Evolutionary conservation across 2,888 invertebrate genomes (phyloP), one percentile per base, ranked within the genome.

Genomic region (Tiliacea aurago): DNA sequence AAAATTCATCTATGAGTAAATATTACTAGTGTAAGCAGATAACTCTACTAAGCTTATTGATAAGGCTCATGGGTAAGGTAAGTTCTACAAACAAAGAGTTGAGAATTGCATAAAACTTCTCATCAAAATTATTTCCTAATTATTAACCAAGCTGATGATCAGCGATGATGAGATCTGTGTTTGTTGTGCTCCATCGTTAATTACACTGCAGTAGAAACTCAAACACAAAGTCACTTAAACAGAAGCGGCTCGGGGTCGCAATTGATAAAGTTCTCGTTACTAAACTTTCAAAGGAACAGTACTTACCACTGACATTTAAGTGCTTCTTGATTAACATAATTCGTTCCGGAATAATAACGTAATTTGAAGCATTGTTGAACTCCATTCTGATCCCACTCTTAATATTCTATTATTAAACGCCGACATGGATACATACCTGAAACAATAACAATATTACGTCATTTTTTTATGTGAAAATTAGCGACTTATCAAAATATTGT

Each of bases 141-240:
- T 41, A 41, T 9, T 41, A 41, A 9, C 9, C 9, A 9, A 41
- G 41, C 9, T 41, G 37, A 6, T 37, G 37, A 5, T 6, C 4
- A 4, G 37, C 37, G 28, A 28, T 28, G 28, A 28, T 28, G 28
- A 28, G 28, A n/a, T n/a, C n/a, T n/a, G 23, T 23, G 33, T 43
- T 73, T 65, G 58, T 70, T 58, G 43, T 28, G 20, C 37, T 45
- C 58, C 10, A 43, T 51, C 49, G 70, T 73, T 73, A 70, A 55
- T 74, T 55, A 61, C 28, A 7, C 6, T 47, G 13, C 13, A 33
- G 63, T 20, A 20, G n/a, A 64, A 64, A 64, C 33, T 62, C 7
- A 56, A 74, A 70, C 74, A 51, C 37, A 55, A 74, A 77, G 55
- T 51, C 37, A 74, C 62, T n/a, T n/a, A n/a, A 66, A 74, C 23